These are phyloP conservation scores for Oenanthe melanoleuca DNA, from an alignment of 2,113 vertebrate genomes.

Conservation along the genomic window DNA sequence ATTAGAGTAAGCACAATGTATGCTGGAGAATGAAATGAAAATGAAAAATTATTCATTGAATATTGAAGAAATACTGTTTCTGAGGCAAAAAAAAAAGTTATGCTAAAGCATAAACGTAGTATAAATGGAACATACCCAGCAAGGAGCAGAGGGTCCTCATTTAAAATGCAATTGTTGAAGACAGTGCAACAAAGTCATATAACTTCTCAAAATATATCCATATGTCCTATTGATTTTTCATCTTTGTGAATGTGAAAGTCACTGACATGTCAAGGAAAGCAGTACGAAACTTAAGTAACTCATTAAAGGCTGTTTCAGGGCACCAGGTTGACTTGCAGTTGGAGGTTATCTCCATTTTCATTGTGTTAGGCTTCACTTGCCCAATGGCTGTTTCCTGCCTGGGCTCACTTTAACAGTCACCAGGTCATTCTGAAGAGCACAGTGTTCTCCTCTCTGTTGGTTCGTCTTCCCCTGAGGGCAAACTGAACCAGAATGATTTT, in stretches of 20 bases:
- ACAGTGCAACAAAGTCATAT: background rate
- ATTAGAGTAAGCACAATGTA: background rate
- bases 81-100: background rate
- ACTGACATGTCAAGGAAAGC: background rate
- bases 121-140: background rate
- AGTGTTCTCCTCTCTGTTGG: background rate
- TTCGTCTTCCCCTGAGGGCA: background rate
- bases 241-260: background rate
- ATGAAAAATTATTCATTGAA: background rate
- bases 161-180: background rate
- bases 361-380: background rate
- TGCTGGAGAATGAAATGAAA: background rate
- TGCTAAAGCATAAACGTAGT: background rate
- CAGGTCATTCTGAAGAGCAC: background rate
- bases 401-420: background rate
- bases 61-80: background rate
- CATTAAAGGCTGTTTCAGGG: background rate
- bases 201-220: background rate
- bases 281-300: background rate
- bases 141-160: background rate
- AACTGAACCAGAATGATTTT: background rate
- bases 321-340: background rate
- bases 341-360: background rate
- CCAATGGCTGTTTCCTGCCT: background rate
- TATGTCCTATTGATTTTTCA: background rate